phyloP scores from a whole-genome alignment of 2,113 vertebrate genomes.

The Hepsetus odoe region DNA sequence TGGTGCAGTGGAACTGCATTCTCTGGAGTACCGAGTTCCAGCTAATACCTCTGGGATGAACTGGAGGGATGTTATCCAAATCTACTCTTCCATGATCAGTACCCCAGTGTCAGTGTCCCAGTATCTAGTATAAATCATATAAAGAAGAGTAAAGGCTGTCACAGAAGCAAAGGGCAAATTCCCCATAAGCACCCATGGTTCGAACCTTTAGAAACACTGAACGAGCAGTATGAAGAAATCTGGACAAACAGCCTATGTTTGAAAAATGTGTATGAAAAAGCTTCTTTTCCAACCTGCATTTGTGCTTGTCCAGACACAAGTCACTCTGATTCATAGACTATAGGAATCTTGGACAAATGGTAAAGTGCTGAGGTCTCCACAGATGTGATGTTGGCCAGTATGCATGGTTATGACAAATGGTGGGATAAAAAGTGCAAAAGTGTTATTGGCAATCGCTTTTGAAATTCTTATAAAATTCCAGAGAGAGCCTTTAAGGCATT shows the following conservation, averaged over 20 bases:
- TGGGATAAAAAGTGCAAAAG: background rate
- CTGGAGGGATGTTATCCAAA: background rate
- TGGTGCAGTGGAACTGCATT: background rate
- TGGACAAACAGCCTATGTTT: no score
- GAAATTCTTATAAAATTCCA: background rate
- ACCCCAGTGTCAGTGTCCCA: background rate
- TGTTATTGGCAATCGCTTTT: background rate
- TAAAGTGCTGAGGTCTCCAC: slow-evolving; percentile 12
- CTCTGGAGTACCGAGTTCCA: background rate
- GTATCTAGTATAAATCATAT: background rate
- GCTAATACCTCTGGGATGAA: background rate
- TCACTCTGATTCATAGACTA: background rate
- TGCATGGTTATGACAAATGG: background rate
- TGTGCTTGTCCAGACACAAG: background rate
- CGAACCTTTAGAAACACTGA: no score
- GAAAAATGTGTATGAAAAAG: no score
- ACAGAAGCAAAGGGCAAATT: background rate
- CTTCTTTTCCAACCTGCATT: background rate
- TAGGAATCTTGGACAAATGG: no score
- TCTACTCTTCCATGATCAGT: background rate
- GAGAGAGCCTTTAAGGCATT: background rate
- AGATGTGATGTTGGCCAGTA: slow-evolving; percentile 1
- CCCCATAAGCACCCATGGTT: no score
- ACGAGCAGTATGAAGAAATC: no score
- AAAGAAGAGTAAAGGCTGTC: background rate